Evolutionary conservation across 2,113 vertebrate genomes (phyloP), one percentile per base, ranked within the genome.

Genomic region (Chitala chitala): DNA sequence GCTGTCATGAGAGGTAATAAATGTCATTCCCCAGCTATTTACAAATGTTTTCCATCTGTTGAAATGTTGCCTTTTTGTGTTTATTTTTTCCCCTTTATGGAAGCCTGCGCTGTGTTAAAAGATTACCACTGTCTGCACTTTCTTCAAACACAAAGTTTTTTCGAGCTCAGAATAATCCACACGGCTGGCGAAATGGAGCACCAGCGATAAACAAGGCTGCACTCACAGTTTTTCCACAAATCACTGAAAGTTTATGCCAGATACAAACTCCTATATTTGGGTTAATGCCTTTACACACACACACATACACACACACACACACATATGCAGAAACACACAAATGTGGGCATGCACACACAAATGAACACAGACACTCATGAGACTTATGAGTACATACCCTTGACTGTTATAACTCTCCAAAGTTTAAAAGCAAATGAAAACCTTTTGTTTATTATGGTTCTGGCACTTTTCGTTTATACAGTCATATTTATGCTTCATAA

Each of bases 1-100:
- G 70, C 78, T 78, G 76, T 78, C 42, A 59, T 46, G 17, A 40
- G 40, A 8, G 54, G 40, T 54, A 66, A 72, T 50, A 69, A 59
- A 77, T 68, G 42, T 59, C 44, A 50, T 50, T 58, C 54, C 29
- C 53, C 24, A 69, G 53, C 29, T 51, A 61, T 70, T 70, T 61
- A 75, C 74, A 70, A 50, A 70, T 46, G 31, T 61, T 51, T 61
- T 69, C 40, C 51, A 46, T 59, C 44, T 17, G 24, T 17, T 61
- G 54, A 50, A 36, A 56, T 61, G 56, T 46, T 51, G 38, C 51
- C 17, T 55, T 58, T 75, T 75, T 29, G 10, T 58, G 26, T 68
- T 68, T 56, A 66, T 12, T 65, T 12, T 72, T 44, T 42, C 12
- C n/a, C 65, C 15, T n/a, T 40, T 58, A 69, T 33, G 38, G 53